phyloP scores from a whole-genome alignment of 2,888 invertebrate genomes.

The Erynnis tages region DNA sequence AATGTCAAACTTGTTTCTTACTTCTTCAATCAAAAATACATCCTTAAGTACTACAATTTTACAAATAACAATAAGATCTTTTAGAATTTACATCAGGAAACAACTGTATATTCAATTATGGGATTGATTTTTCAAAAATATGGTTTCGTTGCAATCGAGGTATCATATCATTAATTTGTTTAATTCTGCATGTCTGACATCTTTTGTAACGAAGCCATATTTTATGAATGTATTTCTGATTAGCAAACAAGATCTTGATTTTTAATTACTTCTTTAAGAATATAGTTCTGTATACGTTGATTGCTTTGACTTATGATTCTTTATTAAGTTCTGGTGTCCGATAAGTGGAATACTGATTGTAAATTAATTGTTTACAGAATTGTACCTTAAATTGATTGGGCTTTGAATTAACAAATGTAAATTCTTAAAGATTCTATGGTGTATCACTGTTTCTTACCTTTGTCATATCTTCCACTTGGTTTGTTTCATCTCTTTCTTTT shows the following conservation, averaged over 20 bases:
- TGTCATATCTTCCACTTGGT: conserved; percentile 10
- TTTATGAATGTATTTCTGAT: conserved; percentile 42
- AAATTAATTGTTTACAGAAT: conserved; percentile 7
- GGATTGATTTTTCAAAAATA: conserved; percentile 40
- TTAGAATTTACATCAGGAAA: not conserved
- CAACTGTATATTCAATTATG: not conserved
- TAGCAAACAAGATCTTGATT: conserved; percentile 18
- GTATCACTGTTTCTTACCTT: conserved; percentile 19
- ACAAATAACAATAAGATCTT: not conserved
- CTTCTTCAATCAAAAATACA: not conserved
- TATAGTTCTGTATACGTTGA: conserved; percentile 38
- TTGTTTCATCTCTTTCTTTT: not conserved
- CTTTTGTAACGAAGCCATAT: conserved; percentile 54
- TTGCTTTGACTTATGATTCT: conserved; percentile 12
- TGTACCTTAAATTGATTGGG: conserved; percentile 12
- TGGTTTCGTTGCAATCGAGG: conserved; percentile 59
- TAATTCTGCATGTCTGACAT: conserved; percentile 46
- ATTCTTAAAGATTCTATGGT: not conserved
- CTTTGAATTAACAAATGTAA: not conserved
- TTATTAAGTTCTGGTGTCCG: conserved; percentile 36
- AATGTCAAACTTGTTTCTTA: conserved; percentile 24
- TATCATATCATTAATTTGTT: conserved; percentile 28
- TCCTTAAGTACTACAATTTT: not conserved
- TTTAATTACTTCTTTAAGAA: conserved; percentile 31
- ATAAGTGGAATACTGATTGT: conserved; percentile 48